These are phyloP conservation scores for Cinara cedri DNA, from an alignment of 2,888 invertebrate species.

Conservation along the genomic window DNA sequence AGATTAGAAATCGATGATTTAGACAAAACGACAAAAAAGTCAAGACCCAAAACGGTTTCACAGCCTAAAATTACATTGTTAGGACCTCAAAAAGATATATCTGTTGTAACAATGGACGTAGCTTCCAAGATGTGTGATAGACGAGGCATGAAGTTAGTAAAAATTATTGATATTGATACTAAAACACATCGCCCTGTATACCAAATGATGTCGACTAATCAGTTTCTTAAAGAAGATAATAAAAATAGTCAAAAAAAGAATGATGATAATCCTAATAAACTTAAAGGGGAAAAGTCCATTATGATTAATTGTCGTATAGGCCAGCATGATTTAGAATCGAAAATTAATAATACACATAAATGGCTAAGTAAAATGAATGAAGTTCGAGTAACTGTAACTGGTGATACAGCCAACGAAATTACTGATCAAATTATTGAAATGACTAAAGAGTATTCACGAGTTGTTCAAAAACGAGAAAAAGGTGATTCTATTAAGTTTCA, in stretches of 20 bases:
- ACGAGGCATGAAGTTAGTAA: constrained; percentile 73
- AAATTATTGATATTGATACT: constrained; percentile 71
- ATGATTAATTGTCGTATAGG: constrained; percentile 70
- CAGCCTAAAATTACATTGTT: constrained; percentile 69
- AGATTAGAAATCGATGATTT: constrained; percentile 11
- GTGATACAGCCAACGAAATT: constrained; percentile 62
- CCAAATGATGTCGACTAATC: constrained; percentile 71
- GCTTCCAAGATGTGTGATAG: constrained; percentile 74
- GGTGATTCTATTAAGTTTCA: constrained; percentile 70
- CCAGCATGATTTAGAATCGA: constrained; percentile 71
- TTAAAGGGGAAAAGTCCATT: constrained; percentile 72
- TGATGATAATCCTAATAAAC: constrained; percentile 62
- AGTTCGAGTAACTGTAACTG: constrained; percentile 69
- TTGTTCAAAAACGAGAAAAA: constrained; percentile 72
- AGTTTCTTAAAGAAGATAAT: constrained; percentile 71
- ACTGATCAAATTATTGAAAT: constrained; percentile 50
- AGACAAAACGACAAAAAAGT: background rate
- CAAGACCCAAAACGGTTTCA: constrained; percentile 45
- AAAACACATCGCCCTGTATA: constrained; percentile 75
- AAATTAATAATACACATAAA: constrained; percentile 71
- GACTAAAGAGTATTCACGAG: constrained; percentile 66
- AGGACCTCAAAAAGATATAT: constrained; percentile 67
- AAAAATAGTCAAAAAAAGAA: constrained; percentile 62
- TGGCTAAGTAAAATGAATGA: constrained; percentile 73
- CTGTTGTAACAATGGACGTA: constrained; percentile 71